Evolutionary conservation across 2,888 invertebrate species (phyloP).

Genomic region (Idaea aversata): DNA sequence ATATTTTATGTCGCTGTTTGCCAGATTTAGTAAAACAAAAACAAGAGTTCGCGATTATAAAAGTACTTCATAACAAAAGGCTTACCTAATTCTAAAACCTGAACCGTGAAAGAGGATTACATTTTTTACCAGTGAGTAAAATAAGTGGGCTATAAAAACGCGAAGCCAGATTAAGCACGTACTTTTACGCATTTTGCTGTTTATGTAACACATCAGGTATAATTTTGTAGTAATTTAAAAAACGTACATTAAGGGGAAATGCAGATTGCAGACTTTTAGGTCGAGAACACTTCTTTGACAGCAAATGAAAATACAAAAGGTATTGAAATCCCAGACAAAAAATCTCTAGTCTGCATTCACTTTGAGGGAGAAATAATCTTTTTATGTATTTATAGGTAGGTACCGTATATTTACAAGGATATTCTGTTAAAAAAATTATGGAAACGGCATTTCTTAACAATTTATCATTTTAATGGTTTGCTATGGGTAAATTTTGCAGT

Average conservation of each 20-base stretch:
- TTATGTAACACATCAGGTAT: conserved; percentile 20
- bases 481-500: background rate
- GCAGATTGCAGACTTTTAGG: background rate
- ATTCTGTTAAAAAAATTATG: conserved; percentile 4
- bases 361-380: background rate
- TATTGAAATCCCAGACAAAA: background rate
- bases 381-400: background rate
- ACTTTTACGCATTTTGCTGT: conserved; percentile 28
- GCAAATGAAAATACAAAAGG: too few species aligned
- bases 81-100: conserved; percentile 59
- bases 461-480: background rate
- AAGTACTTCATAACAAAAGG: conserved; percentile 69
- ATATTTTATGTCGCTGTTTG: background rate
- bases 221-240: conserved; percentile 22
- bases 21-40: conserved; percentile 43
- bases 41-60: conserved; percentile 45
- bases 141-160: conserved; percentile 45
- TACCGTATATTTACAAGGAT: background rate
- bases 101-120: conserved; percentile 56
- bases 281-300: too few species aligned
- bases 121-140: conserved; percentile 53
- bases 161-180: conserved; percentile 43
- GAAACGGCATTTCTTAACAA: background rate
- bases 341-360: background rate
- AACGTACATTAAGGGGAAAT: conserved; percentile 4